A percentile compares a stretch with the other conserved stretches of the same genome.
phyloP scores from a whole-genome alignment of 2,888 invertebrate genomes.

The Acanthacorydalis orientalis region DNA sequence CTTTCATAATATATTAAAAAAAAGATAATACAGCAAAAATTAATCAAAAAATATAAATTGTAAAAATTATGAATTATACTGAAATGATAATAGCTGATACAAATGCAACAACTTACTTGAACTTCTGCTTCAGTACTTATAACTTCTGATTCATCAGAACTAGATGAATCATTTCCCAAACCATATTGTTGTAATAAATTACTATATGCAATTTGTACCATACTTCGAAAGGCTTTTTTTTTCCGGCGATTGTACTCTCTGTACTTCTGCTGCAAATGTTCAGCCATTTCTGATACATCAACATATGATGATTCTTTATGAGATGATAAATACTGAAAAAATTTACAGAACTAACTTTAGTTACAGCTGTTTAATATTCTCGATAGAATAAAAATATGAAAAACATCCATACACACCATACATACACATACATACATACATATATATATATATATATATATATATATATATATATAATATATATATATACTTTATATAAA shows the following conservation, averaged over 20 bases:
- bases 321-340: constrained; percentile 1
- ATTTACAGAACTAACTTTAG: neutral
- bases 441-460: no score
- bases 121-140: neutral
- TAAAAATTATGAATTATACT: no score
- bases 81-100: no score
- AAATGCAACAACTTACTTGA: no score
- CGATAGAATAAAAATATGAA: no score
- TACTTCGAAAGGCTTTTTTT: constrained; percentile 55
- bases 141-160: constrained; percentile 37
- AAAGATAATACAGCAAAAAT: no score
- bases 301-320: neutral
- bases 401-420: neutral
- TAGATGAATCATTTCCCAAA: constrained; percentile 32
- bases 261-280: constrained; percentile 19
- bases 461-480: no score
- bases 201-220: constrained; percentile 64
- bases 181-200: constrained; percentile 54
- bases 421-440: no score
- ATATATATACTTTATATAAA: no score
- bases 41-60: no score
- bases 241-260: constrained; percentile 70
- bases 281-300: constrained; percentile 2
- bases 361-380: no score
- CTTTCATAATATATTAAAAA: no score